Percentiles rank a stretch among this genome's conserved stretches.
Evolutionary conservation across 2,797 vertebrate species (phyloP).

Genomic region (Poeciliopsis presidionis): DNA sequence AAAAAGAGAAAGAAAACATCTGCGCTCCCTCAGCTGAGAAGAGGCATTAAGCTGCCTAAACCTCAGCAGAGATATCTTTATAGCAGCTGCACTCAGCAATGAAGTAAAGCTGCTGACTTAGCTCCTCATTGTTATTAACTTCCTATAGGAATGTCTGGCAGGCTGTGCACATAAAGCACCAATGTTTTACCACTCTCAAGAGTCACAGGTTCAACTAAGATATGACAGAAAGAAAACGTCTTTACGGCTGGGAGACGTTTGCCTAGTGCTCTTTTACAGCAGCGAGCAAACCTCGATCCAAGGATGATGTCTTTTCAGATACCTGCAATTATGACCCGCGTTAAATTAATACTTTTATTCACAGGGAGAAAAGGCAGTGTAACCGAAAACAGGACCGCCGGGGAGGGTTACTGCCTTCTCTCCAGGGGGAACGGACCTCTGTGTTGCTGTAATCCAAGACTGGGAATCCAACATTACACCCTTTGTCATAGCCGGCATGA

Average conservation of each 20-base stretch:
- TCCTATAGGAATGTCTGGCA: constrained; percentile 63
- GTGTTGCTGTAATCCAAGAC: constrained; percentile 79
- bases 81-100: constrained; percentile 53
- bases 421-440: constrained; percentile 64
- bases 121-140: constrained; percentile 61
- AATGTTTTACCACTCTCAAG: constrained; percentile 31
- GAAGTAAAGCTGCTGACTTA: constrained; percentile 68
- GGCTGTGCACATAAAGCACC: constrained; percentile 51
- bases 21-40: constrained; percentile 34
- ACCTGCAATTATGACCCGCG: constrained; percentile 27
- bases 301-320: constrained; percentile 60
- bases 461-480: constrained; percentile 70
- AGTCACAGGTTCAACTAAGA: constrained; percentile 34
- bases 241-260: constrained; percentile 15
- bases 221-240: constrained; percentile 4
- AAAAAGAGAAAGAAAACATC: constrained; percentile 42
- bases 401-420: constrained; percentile 57
- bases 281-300: constrained; percentile 19
- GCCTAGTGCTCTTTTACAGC: not conserved
- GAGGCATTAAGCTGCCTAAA: constrained; percentile 69
- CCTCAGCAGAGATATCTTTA: constrained; percentile 64
- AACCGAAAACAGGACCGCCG: constrained; percentile 23
- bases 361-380: constrained; percentile 29
- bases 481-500: constrained; percentile 79
- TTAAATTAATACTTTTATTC: constrained; percentile 38